These are phyloP conservation scores for Spheniscus humboldti DNA, from an alignment of 2,797 vertebrate genomes.

Conservation along the genomic window DNA sequence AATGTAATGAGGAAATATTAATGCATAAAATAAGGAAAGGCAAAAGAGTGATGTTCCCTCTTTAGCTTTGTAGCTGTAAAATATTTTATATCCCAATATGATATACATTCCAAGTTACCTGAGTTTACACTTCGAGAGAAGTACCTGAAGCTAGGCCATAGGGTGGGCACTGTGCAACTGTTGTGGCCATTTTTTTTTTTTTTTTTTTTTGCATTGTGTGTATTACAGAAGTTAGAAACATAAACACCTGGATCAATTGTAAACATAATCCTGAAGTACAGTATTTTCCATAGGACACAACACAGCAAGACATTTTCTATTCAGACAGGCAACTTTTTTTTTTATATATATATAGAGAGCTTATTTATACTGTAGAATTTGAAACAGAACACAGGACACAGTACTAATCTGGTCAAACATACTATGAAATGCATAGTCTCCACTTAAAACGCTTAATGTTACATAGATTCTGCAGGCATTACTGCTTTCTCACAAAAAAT, in stretches of 20 bases:
- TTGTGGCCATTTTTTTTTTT: constrained; percentile 72
- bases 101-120: constrained; percentile 93
- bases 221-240: constrained; percentile 81
- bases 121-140: constrained; percentile 90
- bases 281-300: constrained; percentile 84
- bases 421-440: constrained; percentile 84
- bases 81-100: constrained; percentile 77
- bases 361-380: constrained; percentile 94
- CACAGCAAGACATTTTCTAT: constrained; percentile 86
- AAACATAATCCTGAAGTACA: constrained; percentile 90
- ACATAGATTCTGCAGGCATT: constrained; percentile 74
- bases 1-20: constrained; percentile 80
- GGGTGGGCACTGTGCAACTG: constrained; percentile 80
- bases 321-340: constrained; percentile 84
- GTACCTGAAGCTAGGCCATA: constrained; percentile 90
- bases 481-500: constrained; percentile 76
- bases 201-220: constrained; percentile 74
- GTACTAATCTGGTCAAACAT: constrained; percentile 82
- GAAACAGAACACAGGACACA: constrained; percentile 86
- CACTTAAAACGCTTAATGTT: constrained; percentile 73
- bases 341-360: constrained; percentile 80
- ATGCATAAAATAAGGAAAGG: constrained; percentile 81
- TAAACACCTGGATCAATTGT: constrained; percentile 85
- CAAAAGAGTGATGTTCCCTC: constrained; percentile 82
- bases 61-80: constrained; percentile 80